Conservation (phyloP, 2,797 vertebrate species). For the Tachyglossus aculeatus region DNA sequence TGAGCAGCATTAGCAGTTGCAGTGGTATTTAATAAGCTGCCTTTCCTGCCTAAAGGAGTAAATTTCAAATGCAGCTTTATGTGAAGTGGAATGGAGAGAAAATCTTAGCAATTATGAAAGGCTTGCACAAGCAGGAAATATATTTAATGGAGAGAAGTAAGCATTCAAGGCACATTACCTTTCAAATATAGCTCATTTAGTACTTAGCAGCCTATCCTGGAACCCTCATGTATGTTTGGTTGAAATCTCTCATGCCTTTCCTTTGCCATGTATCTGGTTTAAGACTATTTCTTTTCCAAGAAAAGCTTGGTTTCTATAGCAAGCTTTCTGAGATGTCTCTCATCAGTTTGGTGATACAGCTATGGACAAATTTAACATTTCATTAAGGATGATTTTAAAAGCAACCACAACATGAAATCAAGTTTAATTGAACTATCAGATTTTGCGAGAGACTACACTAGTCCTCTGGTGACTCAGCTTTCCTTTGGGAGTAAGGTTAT, state of each 20-base stretch:
- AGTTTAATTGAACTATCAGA: not conserved
- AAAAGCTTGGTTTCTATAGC: not conserved
- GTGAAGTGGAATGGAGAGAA: not conserved
- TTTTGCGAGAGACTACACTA: not conserved
- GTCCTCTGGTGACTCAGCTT: not conserved
- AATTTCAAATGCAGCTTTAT: not conserved
- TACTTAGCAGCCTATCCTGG: constrained; percentile 6
- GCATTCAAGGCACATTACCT: too few species aligned
- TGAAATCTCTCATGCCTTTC: not conserved
- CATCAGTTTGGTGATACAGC: not conserved
- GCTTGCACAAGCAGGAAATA: not conserved
- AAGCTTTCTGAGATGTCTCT: not conserved
- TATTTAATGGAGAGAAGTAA: too few species aligned
- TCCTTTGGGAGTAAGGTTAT: not conserved
- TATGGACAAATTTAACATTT: not conserved
- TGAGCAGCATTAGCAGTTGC: too few species aligned
- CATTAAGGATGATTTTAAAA: not conserved
- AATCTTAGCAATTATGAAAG: not conserved
- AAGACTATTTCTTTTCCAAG: not conserved
- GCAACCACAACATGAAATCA: not conserved
- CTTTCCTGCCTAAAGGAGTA: not conserved
- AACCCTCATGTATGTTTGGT: not conserved
- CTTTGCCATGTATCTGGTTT: constrained; percentile 1
- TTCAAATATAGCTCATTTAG: not conserved
- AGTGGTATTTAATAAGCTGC: too few species aligned